These are phyloP conservation scores for Hipposideros armiger DNA, from an alignment of 2,113 vertebrate genomes.

Conservation along the genomic window DNA sequence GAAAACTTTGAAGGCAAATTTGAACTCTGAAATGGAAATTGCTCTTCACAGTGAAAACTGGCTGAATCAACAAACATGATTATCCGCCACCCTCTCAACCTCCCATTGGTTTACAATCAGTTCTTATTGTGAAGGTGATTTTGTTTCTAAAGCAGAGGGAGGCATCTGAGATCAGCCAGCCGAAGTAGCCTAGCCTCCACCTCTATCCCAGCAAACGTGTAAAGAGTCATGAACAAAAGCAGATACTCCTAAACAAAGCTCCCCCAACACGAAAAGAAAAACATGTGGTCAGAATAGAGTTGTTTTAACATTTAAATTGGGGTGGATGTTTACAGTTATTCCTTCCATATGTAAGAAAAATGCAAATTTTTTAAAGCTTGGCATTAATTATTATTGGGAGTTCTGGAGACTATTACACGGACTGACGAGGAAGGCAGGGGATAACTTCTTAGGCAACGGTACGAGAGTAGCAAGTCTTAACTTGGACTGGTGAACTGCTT, in stretches of 20 bases:
- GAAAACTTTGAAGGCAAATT: constrained; percentile 44
- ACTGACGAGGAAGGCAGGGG: not conserved
- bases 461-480: not conserved
- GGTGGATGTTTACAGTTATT: constrained; percentile 49
- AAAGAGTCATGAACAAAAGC: not conserved
- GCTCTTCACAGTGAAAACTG: not conserved
- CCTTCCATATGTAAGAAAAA: constrained; percentile 27
- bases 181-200: too few relatives aligned
- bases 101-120: not conserved
- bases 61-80: not conserved
- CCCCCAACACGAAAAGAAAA: not conserved
- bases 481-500: not conserved
- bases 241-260: not conserved
- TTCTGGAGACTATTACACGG: not conserved
- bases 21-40: constrained; percentile 15
- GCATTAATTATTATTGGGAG: not conserved
- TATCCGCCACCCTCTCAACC: not conserved
- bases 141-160: not conserved
- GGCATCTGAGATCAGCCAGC: not conserved
- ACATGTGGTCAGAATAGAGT: constrained; percentile 14
- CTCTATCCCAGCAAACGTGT: not conserved
- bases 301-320: constrained; percentile 57
- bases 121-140: not conserved
- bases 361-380: not conserved
- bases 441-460: not conserved